Evolutionary conservation across 1,140 invertebrate genomes (phyloP), one percentile per base, ranked within the genome.

Genomic region (Diabrotica virgifera): DNA sequence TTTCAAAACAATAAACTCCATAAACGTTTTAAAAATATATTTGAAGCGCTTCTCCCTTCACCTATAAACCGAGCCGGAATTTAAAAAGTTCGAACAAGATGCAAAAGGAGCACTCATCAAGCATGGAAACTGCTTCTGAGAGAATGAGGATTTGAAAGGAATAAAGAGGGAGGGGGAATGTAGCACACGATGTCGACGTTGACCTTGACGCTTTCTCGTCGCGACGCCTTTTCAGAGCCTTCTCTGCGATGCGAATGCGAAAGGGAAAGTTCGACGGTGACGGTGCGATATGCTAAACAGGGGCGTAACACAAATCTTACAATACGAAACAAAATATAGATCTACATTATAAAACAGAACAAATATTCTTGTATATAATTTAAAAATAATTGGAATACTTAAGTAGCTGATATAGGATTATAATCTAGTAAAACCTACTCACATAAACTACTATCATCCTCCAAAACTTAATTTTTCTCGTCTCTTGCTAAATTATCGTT

Each of bases 141-240:
- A 46, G 46, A 59, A 50, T 13, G 38, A n/a, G 37, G 58, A 7
- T 12, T 54, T 12, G 6, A 54, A 54, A 14, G 24, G 61, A 63
- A 24, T 24, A 24, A 24, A 24, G 24, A 24, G 24, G 24, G 24
- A n/a, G n/a, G 6, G 40, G 46, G 40, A 63, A 54, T 55, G 61
- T 38, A 14, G 40, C 52, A 63, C 61, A 36, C 14, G 52, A 38
- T 50, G 61, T 55, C 61, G 12, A 14, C 52, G 11, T 11, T 36
- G 61, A 54, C 61, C 61, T 56, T 56, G 61, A 54, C 52, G 54
- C 59, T 51, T 46, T 46, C 52, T 46, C 61, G 61, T 46, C 61
- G 61, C 61, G 61, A 63, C 52, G 51, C 54, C 61, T 63, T 63
- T 54, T 38, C 54, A 54, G 11, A 38, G 61, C 54, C 61, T 55